Conservation (phyloP, 1,140 invertebrate genomes). For the Camponotus vicinus region DNA sequence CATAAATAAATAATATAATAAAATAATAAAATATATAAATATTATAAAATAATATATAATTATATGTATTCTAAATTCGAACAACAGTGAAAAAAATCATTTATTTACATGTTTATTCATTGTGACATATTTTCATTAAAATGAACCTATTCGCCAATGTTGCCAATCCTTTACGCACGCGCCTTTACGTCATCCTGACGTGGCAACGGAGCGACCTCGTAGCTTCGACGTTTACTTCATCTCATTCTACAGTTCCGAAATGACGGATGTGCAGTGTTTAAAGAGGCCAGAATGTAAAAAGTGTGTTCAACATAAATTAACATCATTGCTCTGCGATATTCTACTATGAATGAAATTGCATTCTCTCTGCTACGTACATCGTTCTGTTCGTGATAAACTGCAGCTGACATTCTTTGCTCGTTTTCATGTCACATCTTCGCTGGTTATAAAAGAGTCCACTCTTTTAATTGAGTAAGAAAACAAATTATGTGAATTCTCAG, state of each 20-base stretch:
- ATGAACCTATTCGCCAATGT: not conserved
- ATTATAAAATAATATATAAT: no score
- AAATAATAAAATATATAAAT: no score
- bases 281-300: not conserved
- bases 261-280: not conserved
- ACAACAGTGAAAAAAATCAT: not conserved
- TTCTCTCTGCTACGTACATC: not conserved
- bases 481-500: not conserved
- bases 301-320: not conserved
- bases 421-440: not conserved
- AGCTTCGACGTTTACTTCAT: not conserved
- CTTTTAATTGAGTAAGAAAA: slow-evolving; percentile 11
- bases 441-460: not conserved
- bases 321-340: not conserved
- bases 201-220: slow-evolving; percentile 22
- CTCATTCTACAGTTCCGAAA: not conserved
- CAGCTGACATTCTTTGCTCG: not conserved
- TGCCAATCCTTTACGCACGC: slow-evolving; percentile 39
- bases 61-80: no score
- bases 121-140: slow-evolving; percentile 3
- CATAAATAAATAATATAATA: no score
- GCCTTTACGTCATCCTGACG: not conserved
- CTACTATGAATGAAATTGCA: not conserved
- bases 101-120: not conserved
- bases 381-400: not conserved